A percentile compares a stretch with the other conserved stretches of the same genome.
Conservation (phyloP, 2,888 invertebrate species). For the Matsumyia berberina region DNA sequence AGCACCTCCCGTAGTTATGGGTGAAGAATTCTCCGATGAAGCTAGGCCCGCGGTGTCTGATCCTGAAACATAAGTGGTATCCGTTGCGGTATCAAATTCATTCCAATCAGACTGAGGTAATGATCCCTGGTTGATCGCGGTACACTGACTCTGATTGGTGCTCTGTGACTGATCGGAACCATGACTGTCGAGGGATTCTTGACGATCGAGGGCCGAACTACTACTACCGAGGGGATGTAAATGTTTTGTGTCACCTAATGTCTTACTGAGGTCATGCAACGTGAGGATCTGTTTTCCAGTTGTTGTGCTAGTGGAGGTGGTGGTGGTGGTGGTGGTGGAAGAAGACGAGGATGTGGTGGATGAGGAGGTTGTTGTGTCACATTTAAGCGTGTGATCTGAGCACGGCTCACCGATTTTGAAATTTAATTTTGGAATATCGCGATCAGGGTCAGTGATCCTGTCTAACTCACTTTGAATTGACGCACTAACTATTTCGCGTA, state of each 20-base stretch:
- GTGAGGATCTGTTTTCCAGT: conserved; percentile 62
- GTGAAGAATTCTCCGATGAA: conserved; percentile 60
- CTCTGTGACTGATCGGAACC: conserved; percentile 86
- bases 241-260: conserved; percentile 46
- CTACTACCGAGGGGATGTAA: conserved; percentile 62
- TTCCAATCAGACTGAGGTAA: conserved; percentile 86
- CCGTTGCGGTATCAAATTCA: conserved; percentile 85
- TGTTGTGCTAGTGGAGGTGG: conserved; percentile 77
- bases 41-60: conserved; percentile 60
- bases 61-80: conserved; percentile 81
- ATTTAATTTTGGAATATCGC: conserved; percentile 73
- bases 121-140: conserved; percentile 85
- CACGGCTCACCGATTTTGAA: conserved; percentile 70
- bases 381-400: conserved; percentile 72
- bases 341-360: conserved; percentile 81
- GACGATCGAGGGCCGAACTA: conserved; percentile 82
- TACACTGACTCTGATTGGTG: conserved; percentile 88
- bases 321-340: conserved; percentile 74
- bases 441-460: conserved; percentile 73
- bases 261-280: conserved; percentile 69
- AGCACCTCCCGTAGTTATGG: conserved; percentile 49
- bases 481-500: conserved; percentile 82
- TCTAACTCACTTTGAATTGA: conserved; percentile 64
- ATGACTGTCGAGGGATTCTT: conserved; percentile 87
- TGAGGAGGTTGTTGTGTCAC: conserved; percentile 50